Percentiles rank a stretch among this genome's conserved stretches.
Conservation (phyloP, 1,140 invertebrate species). For the Apocrypta bakeri region DNA sequence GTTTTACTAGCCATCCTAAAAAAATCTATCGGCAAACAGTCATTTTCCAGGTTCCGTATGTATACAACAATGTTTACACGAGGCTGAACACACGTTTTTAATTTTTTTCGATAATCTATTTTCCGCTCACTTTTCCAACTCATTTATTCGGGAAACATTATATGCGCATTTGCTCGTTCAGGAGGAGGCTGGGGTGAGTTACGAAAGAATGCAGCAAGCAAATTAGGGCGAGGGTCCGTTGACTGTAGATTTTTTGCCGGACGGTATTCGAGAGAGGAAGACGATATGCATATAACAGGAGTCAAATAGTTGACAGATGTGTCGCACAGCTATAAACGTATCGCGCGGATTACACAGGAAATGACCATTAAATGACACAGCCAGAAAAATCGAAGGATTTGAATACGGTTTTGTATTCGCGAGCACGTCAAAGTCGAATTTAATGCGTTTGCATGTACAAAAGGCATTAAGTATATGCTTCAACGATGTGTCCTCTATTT, state of each 20-base stretch:
- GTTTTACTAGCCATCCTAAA: neutral
- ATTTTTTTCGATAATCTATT: slow-evolving; percentile 5
- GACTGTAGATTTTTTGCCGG: neutral
- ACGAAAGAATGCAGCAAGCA: neutral
- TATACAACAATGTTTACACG: slow-evolving; percentile 5
- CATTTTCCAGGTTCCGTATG: neutral
- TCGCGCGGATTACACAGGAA: slow-evolving; percentile 28
- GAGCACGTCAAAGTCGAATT: neutral
- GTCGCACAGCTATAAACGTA: neutral
- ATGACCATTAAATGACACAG: slow-evolving; percentile 40
- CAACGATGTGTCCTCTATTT: neutral
- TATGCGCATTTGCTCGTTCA: neutral
- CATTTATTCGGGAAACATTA: neutral
- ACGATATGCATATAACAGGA: neutral
- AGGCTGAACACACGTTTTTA: neutral
- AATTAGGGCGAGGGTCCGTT: slow-evolving; percentile 26
- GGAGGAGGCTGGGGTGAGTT: neutral
- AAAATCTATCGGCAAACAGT: neutral
- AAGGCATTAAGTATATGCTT: neutral
- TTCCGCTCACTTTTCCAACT: neutral
- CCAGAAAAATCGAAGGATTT: slow-evolving; percentile 18
- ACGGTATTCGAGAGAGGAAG: neutral
- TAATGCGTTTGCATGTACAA: neutral
- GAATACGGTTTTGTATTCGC: slow-evolving; percentile 5
- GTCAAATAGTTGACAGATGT: slow-evolving; percentile 38